These are phyloP conservation scores for Cephus sareptanus DNA, from an alignment of 2,888 invertebrate species.

Conservation along the genomic window DNA sequence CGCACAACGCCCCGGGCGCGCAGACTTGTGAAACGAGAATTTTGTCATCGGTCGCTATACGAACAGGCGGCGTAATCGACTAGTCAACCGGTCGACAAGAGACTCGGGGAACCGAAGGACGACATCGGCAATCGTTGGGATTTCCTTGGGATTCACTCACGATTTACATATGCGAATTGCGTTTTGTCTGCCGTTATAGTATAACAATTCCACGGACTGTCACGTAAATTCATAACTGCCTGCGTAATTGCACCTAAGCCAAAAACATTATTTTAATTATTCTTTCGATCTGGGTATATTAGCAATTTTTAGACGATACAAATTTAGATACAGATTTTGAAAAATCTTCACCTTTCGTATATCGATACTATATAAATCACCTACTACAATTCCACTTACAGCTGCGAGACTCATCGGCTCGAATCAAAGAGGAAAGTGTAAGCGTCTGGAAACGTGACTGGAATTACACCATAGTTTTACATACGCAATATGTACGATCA, in stretches of 20 bases:
- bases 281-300: too few relatives aligned
- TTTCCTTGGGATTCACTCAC: slow-evolving; percentile 23
- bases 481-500: neutral
- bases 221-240: neutral
- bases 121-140: slow-evolving; percentile 22
- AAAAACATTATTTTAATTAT: neutral
- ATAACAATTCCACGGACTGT: neutral
- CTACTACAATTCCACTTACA: neutral
- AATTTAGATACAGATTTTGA: neutral
- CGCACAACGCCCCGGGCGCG: neutral
- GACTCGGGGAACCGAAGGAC: neutral
- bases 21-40: slow-evolving; percentile 28
- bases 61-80: neutral
- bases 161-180: neutral
- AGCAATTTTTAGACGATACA: too few relatives aligned
- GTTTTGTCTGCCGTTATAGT: neutral
- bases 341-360: neutral
- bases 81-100: neutral
- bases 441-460: neutral
- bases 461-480: neutral
- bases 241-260: neutral
- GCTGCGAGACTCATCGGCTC: neutral
- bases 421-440: neutral
- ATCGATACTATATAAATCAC: neutral
- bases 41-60: slow-evolving; percentile 28